Percentiles rank a stretch among this genome's conserved stretches.
Evolutionary conservation across 2,797 vertebrate species (phyloP).

Genomic region (Hyperoplus lanceolatus): DNA sequence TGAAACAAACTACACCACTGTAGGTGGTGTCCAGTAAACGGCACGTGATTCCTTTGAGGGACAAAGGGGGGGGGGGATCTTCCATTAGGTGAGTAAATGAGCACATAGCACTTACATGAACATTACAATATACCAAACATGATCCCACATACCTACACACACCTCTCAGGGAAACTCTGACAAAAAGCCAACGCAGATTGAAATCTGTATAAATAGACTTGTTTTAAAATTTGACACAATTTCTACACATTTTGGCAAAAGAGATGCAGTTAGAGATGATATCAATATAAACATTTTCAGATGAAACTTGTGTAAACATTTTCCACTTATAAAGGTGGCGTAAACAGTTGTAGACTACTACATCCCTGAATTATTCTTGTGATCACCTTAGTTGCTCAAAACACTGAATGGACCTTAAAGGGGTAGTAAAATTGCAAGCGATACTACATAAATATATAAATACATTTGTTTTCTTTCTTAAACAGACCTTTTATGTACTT

Average conservation of each 20-base stretch:
- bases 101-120: conserved; percentile 65
- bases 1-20: conserved; percentile 35
- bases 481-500: conserved; percentile 26
- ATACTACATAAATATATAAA: conserved; percentile 40
- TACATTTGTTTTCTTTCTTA: conserved; percentile 23
- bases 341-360: conserved; percentile 51
- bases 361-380: conserved; percentile 28
- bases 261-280: conserved; percentile 21
- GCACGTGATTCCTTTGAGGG: conserved; percentile 65
- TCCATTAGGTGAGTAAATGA: conserved; percentile 55
- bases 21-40: conserved; percentile 47
- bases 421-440: conserved; percentile 23
- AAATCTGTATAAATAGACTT: neutral
- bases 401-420: conserved; percentile 34
- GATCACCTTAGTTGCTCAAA: conserved; percentile 17
- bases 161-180: conserved; percentile 81
- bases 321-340: conserved; percentile 25
- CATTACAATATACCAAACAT: conserved; percentile 68
- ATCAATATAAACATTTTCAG: conserved; percentile 35
- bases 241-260: conserved; percentile 31
- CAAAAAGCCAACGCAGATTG: conserved; percentile 65
- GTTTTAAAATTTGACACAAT: conserved; percentile 12
- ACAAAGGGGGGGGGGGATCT: neutral
- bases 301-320: conserved; percentile 59
- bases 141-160: conserved; percentile 63